A percentile compares a stretch with the other conserved stretches of the same genome.
Evolutionary conservation across 1,140 invertebrate species (phyloP).

Genomic region (Asobara japonica): DNA sequence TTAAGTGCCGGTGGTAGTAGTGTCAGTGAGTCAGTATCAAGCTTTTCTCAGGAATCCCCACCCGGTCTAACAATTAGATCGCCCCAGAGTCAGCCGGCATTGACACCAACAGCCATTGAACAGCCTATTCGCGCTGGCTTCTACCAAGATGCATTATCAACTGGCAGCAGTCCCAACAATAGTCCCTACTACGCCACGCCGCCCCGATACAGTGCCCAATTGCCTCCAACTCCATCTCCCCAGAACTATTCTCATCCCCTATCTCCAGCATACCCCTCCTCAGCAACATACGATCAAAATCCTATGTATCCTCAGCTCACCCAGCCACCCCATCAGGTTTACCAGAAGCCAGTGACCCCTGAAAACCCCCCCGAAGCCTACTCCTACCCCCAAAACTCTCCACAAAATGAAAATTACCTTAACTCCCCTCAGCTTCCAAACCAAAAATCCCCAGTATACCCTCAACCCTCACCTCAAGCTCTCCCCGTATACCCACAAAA

Average conservation of each 20-base stretch:
- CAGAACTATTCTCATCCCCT: conserved; percentile 56
- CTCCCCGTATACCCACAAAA: conserved; percentile 45
- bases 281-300: conserved; percentile 55
- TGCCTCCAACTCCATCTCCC: conserved; percentile 62
- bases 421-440: conserved; percentile 35
- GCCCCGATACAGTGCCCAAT: conserved; percentile 61
- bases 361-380: conserved; percentile 44
- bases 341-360: conserved; percentile 49
- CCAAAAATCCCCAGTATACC: conserved; percentile 48
- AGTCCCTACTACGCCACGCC: conserved; percentile 64
- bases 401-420: conserved; percentile 32
- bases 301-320: conserved; percentile 50
- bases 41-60: conserved; percentile 63
- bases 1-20: conserved; percentile 62
- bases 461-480: conserved; percentile 36
- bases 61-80: conserved; percentile 55
- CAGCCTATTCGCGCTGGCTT: conserved; percentile 61
- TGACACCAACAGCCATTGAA: conserved; percentile 46
- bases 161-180: conserved; percentile 63
- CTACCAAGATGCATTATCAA: conserved; percentile 61
- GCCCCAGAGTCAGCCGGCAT: conserved; percentile 55
- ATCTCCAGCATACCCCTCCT: conserved; percentile 60
- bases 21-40: conserved; percentile 62
- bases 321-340: conserved; percentile 46
- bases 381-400: conserved; percentile 34